A percentile compares a stretch with the other conserved stretches of the same genome.
These are phyloP conservation scores for Pipistrellus nathusii DNA, from an alignment of 2,797 vertebrate species.

Conservation along the genomic window DNA sequence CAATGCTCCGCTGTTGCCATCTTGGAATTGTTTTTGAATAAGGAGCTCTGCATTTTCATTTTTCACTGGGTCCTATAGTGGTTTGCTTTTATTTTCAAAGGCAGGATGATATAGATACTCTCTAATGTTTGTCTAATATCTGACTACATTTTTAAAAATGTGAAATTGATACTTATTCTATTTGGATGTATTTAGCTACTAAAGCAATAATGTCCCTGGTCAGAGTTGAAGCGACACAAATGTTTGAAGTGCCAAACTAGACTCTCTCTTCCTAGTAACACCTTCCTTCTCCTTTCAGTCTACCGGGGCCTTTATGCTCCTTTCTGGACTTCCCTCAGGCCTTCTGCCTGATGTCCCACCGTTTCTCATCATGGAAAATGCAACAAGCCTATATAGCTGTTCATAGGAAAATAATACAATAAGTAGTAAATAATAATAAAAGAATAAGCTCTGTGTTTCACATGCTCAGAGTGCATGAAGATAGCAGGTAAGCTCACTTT, in stretches of 20 bases:
- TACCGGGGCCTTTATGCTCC: neutral
- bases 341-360: neutral
- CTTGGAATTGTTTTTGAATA: conserved; percentile 35
- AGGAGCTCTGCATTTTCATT: neutral
- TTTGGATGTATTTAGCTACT: neutral
- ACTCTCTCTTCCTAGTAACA: neutral
- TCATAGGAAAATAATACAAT: neutral
- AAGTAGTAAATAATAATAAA: neutral
- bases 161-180: neutral
- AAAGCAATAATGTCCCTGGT: neutral
- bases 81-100: conserved; percentile 41
- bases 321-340: neutral
- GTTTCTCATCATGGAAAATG: neutral
- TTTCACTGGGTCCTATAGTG: neutral
- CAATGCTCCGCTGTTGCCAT: neutral
- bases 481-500: neutral
- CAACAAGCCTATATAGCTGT: neutral
- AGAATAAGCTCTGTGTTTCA: neutral
- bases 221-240: neutral
- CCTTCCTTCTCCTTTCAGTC: neutral
- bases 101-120: neutral
- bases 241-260: neutral
- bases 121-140: neutral
- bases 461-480: neutral
- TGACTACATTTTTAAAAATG: neutral